Evolutionary conservation across 2,113 vertebrate species (phyloP).

Genomic region (Polypterus senegalus): DNA sequence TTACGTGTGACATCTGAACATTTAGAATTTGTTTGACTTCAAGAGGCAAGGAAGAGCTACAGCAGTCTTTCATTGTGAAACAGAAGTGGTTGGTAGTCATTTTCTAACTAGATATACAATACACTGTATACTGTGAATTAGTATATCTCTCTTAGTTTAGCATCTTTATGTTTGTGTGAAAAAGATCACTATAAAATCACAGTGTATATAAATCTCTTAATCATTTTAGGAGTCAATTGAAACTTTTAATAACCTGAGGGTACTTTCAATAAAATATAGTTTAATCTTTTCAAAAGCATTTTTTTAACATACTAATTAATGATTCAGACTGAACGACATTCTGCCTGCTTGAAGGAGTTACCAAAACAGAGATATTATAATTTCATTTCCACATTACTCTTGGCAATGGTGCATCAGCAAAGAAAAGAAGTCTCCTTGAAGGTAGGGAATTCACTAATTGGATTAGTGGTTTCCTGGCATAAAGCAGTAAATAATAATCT

Average conservation of each 20-base stretch:
- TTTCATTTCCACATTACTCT: slow-evolving; percentile 20
- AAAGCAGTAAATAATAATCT: slow-evolving; percentile 24
- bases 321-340: slow-evolving; percentile 29
- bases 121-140: background rate
- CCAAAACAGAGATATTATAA: slow-evolving; percentile 30
- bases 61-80: too few species aligned
- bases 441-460: slow-evolving; percentile 26
- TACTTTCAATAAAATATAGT: slow-evolving; percentile 29
- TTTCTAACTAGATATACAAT: background rate
- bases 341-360: slow-evolving; percentile 24
- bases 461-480: slow-evolving; percentile 26
- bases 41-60: too few species aligned
- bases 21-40: too few species aligned
- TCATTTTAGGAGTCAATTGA: slow-evolving; percentile 6
- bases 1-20: too few species aligned
- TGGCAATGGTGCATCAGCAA: slow-evolving; percentile 21
- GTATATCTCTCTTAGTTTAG: background rate
- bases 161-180: background rate
- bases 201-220: too few species aligned
- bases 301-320: slow-evolving; percentile 37
- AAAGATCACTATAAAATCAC: slow-evolving; percentile 2
- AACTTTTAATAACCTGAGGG: slow-evolving; percentile 18
- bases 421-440: slow-evolving; percentile 21
- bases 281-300: slow-evolving; percentile 28
- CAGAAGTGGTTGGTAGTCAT: too few species aligned